Conservation (phyloP, 1,140 invertebrate genomes). For the Leguminivora glycinivorella region DNA sequence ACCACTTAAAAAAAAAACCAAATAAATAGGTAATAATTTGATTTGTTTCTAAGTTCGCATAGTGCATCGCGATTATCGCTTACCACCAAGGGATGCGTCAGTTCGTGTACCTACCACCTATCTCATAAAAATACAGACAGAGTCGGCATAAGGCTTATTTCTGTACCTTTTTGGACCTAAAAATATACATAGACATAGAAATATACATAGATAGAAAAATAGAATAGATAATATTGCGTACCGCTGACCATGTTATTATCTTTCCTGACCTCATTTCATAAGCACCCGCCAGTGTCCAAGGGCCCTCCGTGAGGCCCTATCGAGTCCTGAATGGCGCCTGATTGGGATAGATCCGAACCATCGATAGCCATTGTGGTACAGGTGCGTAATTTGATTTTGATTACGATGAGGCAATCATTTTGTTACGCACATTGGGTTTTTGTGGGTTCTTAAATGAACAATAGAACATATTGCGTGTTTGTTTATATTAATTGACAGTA, state of each 20-base stretch:
- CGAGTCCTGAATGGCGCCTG: not conserved
- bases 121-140: too few species aligned
- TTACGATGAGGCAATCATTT: not conserved
- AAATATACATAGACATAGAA: too few species aligned
- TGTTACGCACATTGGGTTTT: not conserved
- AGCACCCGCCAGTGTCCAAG: not conserved
- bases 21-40: too few species aligned
- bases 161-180: too few species aligned
- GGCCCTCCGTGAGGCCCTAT: not conserved
- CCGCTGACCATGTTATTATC: not conserved
- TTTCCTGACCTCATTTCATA: not conserved
- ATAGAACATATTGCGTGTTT: conserved; percentile 3
- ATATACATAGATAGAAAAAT: too few species aligned
- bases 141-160: too few species aligned
- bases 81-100: too few species aligned
- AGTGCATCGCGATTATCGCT: too few species aligned
- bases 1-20: too few species aligned
- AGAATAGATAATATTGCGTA: not conserved
- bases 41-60: too few species aligned
- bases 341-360: not conserved
- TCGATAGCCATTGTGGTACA: not conserved
- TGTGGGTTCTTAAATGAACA: not conserved
- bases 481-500: not conserved
- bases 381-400: conserved; percentile 10
- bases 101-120: too few species aligned